A percentile compares a stretch with the other conserved stretches of the same genome.
phyloP scores from a whole-genome alignment of 2,888 invertebrate genomes.

The Pammene fasciana region DNA sequence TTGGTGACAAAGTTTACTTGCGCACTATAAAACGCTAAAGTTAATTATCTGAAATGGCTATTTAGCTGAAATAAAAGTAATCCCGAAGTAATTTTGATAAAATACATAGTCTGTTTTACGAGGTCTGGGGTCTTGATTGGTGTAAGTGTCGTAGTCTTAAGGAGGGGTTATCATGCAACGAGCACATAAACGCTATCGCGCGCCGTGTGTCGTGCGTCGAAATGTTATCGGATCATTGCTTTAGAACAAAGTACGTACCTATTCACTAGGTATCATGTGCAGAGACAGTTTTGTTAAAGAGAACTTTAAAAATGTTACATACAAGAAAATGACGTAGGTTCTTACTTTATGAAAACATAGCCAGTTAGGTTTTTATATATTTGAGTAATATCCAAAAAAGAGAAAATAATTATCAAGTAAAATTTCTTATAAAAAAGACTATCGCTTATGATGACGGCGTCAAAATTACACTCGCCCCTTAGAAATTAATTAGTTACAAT shows the following conservation, averaged over 20 bases:
- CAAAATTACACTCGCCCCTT: conserved; percentile 12
- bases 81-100: conserved; percentile 72
- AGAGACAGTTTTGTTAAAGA: conserved; percentile 10
- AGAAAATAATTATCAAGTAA: no score
- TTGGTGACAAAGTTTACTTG: conserved; percentile 52
- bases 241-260: conserved; percentile 48
- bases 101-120: conserved; percentile 64
- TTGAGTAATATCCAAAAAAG: no score
- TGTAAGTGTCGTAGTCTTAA: conserved; percentile 64
- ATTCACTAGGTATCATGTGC: not conserved
- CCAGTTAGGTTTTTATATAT: no score
- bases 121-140: conserved; percentile 65
- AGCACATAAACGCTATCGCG: conserved; percentile 67
- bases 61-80: conserved; percentile 68
- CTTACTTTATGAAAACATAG: no score
- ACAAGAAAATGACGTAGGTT: not conserved
- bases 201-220: conserved; percentile 60
- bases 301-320: not conserved
- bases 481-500: conserved; percentile 26
- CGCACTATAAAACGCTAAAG: conserved; percentile 58
- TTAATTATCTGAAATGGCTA: conserved; percentile 71
- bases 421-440: not conserved
- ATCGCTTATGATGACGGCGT: not conserved
- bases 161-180: conserved; percentile 70
- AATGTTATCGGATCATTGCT: conserved; percentile 59